phyloP scores from a whole-genome alignment of 2,888 invertebrate species.

The Dicranocentrus wangi region DNA sequence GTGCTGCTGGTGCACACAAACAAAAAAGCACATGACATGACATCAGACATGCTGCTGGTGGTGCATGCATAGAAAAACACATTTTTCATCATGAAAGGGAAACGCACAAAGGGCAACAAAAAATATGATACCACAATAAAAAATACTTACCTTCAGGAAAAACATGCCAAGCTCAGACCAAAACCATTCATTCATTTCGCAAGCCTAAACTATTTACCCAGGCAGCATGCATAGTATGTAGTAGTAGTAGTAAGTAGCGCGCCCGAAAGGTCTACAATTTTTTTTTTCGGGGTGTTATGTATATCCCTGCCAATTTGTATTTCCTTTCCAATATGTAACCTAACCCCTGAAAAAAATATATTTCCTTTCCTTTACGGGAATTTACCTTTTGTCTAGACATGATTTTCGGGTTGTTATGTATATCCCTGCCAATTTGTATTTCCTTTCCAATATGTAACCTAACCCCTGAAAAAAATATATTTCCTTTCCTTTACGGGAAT shows the following conservation, averaged over 20 bases:
- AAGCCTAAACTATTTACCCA: neutral
- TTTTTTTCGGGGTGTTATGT: constrained; percentile 24
- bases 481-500: constrained; percentile 17
- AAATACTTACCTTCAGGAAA: constrained; percentile 18
- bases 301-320: constrained; percentile 53
- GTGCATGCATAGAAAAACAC: constrained; percentile 38
- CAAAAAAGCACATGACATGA: constrained; percentile 12
- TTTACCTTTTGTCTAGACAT: neutral
- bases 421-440: constrained; percentile 53
- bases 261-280: too few relatives aligned
- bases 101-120: constrained; percentile 38
- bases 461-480: constrained; percentile 39
- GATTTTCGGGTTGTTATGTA: constrained; percentile 28
- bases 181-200: constrained; percentile 19
- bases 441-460: constrained; percentile 45
- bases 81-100: constrained; percentile 40
- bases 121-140: constrained; percentile 31
- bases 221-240: neutral
- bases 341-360: constrained; percentile 37
- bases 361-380: constrained; percentile 18
- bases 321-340: constrained; percentile 47
- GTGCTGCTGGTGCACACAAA: constrained; percentile 11
- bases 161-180: constrained; percentile 8
- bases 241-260: too few relatives aligned
- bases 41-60: too few relatives aligned